These are phyloP conservation scores for Myiotriccus ornatus DNA, from an alignment of 2,797 vertebrate species.

Conservation along the genomic window DNA sequence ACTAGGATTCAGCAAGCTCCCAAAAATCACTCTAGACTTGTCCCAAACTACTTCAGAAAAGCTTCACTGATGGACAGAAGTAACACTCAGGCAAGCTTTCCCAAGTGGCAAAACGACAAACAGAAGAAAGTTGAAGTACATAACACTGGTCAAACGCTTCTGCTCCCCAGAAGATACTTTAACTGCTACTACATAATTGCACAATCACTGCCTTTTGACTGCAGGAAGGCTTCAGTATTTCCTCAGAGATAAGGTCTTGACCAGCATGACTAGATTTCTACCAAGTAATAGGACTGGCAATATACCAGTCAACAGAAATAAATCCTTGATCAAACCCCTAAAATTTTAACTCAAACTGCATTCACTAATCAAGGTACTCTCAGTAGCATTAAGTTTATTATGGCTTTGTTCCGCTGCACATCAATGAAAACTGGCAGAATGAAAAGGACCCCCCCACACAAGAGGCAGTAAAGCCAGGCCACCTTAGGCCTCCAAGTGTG, in stretches of 20 bases:
- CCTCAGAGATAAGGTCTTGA: background rate
- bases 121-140: background rate
- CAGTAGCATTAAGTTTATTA: background rate
- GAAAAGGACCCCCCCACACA: background rate
- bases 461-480: background rate
- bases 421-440: background rate
- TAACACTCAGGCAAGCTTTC: background rate
- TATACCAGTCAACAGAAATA: background rate
- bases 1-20: background rate
- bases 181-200: background rate
- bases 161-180: background rate
- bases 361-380: background rate
- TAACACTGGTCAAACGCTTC: background rate
- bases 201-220: background rate
- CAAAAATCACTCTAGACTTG: background rate
- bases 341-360: background rate
- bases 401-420: background rate
- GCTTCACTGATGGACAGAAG: background rate
- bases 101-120: background rate
- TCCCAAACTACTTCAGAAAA: background rate
- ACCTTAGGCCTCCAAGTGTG: background rate
- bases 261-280: background rate
- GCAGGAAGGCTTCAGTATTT: background rate
- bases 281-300: background rate
- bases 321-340: background rate